These are phyloP conservation scores for Suillia variegata DNA, from an alignment of 2,888 invertebrate genomes.

Conservation along the genomic window DNA sequence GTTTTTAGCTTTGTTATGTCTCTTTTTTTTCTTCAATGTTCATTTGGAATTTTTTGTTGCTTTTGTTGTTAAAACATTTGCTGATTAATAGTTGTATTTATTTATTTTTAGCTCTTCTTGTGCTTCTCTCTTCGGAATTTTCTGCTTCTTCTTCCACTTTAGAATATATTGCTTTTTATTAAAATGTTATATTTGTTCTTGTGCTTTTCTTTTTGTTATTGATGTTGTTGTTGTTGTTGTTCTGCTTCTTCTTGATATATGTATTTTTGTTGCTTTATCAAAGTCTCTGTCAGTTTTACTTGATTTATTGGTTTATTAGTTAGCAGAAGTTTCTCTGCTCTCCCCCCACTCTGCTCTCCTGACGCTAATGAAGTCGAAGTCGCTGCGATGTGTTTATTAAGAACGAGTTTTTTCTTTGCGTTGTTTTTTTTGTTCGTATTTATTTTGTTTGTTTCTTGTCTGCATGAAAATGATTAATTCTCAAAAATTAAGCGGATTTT, in stretches of 20 bases:
- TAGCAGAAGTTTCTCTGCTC: slow-evolving; percentile 24
- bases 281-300: slow-evolving; percentile 40
- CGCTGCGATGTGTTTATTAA: neutral
- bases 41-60: slow-evolving; percentile 19
- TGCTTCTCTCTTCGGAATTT: slow-evolving; percentile 35
- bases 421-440: neutral
- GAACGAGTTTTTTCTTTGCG: neutral
- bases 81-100: slow-evolving; percentile 55
- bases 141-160: slow-evolving; percentile 25
- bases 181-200: slow-evolving; percentile 43
- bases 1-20: too few relatives aligned
- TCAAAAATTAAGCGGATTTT: too few relatives aligned
- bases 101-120: slow-evolving; percentile 55
- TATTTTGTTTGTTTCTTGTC: too few relatives aligned
- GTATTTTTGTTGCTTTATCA: slow-evolving; percentile 38
- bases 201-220: slow-evolving; percentile 9
- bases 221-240: too few relatives aligned
- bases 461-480: too few relatives aligned
- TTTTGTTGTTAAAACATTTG: slow-evolving; percentile 31
- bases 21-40: too few relatives aligned
- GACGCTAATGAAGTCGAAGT: slow-evolving; percentile 38
- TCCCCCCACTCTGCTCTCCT: too few relatives aligned
- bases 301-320: slow-evolving; percentile 45
- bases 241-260: slow-evolving; percentile 22
- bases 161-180: slow-evolving; percentile 49